Evolutionary conservation across 1,140 invertebrate species (phyloP), one percentile per base, ranked within the genome.

Genomic region (Papilio aristodemus): DNA sequence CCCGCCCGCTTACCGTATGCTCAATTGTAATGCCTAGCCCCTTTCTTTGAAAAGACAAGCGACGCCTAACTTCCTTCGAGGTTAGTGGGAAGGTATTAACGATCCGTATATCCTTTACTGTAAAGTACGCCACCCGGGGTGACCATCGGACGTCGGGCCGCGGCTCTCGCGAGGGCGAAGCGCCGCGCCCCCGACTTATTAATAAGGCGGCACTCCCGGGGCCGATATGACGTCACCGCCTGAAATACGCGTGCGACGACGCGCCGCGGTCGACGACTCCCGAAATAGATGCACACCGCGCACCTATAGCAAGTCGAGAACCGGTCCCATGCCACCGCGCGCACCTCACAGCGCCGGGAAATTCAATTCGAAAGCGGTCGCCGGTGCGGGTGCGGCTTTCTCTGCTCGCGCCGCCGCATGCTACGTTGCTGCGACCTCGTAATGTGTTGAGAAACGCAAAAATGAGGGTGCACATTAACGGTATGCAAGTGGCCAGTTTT

Each of bases 331-430:
- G 46, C 67, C 54, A 72, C 76, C 76, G 79, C 80, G 81, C 79
- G 76, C 78, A 67, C 75, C 84, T 84, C 14, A 17, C 46, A 22
- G 1, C 9, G 46, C 46, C 17, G 46, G 85, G 86, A 81, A 85
- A 85, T 87, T 84, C 81, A 80, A 84, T 86, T 88, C 79, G 86
- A 90, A 90, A 90, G 87, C 84, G 80, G 81, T 83, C 83, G 85
- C 79, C 80, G 83, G 79, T 82, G 74, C 84, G 81, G 84, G 71
- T n/a, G 79, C 78, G 69, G 86, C 87, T 87, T 88, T 90, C 85
- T 76, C 87, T 79, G 69, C 54, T 4, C 22, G 70, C 73, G 69
- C 38, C 63, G 25, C 37, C 39, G 27, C 58, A 62, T 11, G 50
- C 38, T 17, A 54, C 36, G 66, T 57, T 63, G 17, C 62, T 25